Percentiles rank a stretch among this genome's conserved stretches.
Conservation (phyloP, 2,113 vertebrate genomes). For the Pomatostomus ruficeps region DNA sequence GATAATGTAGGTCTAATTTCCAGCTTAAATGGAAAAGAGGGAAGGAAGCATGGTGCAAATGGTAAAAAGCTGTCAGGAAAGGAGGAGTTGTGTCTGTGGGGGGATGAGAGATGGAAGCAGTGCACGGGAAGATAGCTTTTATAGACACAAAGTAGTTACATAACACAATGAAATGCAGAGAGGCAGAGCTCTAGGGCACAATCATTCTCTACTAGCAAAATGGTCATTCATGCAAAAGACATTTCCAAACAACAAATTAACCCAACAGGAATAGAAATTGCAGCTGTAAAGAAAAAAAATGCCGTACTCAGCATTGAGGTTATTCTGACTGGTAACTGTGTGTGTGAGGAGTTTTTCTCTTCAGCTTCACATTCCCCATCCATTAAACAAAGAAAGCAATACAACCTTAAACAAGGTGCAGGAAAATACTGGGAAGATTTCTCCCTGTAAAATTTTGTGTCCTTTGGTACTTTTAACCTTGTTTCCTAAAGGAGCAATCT, state of each 20-base stretch:
- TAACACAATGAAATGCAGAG: constrained; percentile 49
- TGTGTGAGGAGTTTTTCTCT: neutral
- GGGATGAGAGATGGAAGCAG: neutral
- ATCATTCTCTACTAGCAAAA: constrained; percentile 31
- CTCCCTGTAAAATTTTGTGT: neutral
- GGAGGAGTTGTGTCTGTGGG: neutral
- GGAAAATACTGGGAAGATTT: neutral
- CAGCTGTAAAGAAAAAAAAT: neutral
- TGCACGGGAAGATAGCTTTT: neutral
- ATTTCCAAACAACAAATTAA: constrained; percentile 2
- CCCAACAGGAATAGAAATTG: constrained; percentile 3
- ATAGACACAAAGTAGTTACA: constrained; percentile 5
- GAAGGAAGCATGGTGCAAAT: neutral
- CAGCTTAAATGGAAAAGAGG: neutral
- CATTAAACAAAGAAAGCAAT: neutral
- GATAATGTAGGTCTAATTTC: neutral
- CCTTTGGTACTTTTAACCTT: neutral
- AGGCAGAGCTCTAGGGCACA: constrained; percentile 48
- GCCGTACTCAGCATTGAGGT: neutral
- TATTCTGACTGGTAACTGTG: neutral
- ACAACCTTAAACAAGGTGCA: neutral
- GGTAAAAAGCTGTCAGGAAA: neutral
- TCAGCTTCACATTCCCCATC: neutral
- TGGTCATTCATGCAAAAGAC: constrained; percentile 25
- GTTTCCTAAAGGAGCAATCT: neutral